phyloP scores from a whole-genome alignment of 1,140 invertebrate genomes.

The Drosophila sturtevanti region DNA sequence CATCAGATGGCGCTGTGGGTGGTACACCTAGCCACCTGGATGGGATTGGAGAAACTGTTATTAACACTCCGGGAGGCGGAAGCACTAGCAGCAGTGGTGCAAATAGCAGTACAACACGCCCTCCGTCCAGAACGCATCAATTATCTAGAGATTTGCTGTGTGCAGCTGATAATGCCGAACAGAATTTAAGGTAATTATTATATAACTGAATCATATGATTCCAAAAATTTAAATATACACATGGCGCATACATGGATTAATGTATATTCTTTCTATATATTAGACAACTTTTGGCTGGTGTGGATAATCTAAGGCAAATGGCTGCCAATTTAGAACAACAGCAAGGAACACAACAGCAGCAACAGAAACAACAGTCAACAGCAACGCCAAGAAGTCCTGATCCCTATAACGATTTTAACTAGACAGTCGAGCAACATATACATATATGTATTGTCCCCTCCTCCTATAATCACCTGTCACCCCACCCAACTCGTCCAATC shows the following conservation, averaged over 20 bases:
- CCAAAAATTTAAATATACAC: too few species aligned
- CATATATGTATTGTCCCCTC: not conserved
- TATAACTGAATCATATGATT: not conserved
- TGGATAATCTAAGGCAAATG: constrained; percentile 86
- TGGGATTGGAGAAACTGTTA: constrained; percentile 36
- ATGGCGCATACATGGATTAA: too few species aligned
- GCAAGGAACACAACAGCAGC: constrained; percentile 38
- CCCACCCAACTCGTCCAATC: not conserved
- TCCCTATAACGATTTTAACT: constrained; percentile 68
- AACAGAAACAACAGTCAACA: constrained; percentile 35
- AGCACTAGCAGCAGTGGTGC: constrained; percentile 57
- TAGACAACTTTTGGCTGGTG: constrained; percentile 87
- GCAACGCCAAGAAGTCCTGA: constrained; percentile 65
- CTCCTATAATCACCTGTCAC: not conserved
- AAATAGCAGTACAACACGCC: constrained; percentile 45
- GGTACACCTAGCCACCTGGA: constrained; percentile 39
- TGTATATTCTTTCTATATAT: not conserved
- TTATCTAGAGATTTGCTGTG: constrained; percentile 84
- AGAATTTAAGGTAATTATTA: constrained; percentile 85
- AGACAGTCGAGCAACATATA: constrained; percentile 29
- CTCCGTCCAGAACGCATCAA: constrained; percentile 73
- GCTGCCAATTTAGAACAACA: constrained; percentile 67
- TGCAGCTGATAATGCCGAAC: constrained; percentile 87
- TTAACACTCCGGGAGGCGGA: constrained; percentile 28
- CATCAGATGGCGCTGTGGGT: constrained; percentile 44